Conservation (phyloP, 2,888 invertebrate genomes). For the Zele albiditarsus region DNA sequence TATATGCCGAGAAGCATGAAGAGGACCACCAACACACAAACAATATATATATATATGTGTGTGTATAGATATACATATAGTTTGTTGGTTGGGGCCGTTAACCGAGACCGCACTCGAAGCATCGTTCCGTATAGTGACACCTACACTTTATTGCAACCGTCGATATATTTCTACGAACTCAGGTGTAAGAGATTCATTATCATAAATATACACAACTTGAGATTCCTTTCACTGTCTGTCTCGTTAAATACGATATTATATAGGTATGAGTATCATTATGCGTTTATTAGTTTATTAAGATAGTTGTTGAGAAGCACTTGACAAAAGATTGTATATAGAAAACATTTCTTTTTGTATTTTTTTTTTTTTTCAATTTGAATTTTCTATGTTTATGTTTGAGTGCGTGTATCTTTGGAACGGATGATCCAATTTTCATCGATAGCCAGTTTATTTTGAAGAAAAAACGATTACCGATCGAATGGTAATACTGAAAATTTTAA, state of each 20-base stretch:
- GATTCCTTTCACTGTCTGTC: constrained; percentile 27
- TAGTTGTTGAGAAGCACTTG: too few relatives aligned
- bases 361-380: too few relatives aligned
- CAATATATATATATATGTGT: not conserved
- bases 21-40: constrained; percentile 34
- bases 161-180: constrained; percentile 36
- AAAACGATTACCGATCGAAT: too few relatives aligned
- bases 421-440: too few relatives aligned
- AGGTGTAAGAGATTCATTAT: constrained; percentile 30
- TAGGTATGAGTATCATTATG: not conserved
- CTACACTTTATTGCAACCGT: constrained; percentile 33
- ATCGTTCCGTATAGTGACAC: constrained; percentile 28
- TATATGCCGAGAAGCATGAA: constrained; percentile 12
- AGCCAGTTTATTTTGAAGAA: too few relatives aligned
- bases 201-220: constrained; percentile 30
- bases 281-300: not conserved
- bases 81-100: constrained; percentile 10
- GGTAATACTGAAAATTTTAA: too few relatives aligned
- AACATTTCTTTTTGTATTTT: too few relatives aligned
- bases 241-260: constrained; percentile 23
- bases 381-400: too few relatives aligned
- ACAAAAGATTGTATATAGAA: too few relatives aligned
- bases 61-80: not conserved
- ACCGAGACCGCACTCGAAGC: constrained; percentile 31
- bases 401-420: too few relatives aligned